Conservation (phyloP, 2,797 vertebrate genomes). For the Prionace glauca region DNA sequence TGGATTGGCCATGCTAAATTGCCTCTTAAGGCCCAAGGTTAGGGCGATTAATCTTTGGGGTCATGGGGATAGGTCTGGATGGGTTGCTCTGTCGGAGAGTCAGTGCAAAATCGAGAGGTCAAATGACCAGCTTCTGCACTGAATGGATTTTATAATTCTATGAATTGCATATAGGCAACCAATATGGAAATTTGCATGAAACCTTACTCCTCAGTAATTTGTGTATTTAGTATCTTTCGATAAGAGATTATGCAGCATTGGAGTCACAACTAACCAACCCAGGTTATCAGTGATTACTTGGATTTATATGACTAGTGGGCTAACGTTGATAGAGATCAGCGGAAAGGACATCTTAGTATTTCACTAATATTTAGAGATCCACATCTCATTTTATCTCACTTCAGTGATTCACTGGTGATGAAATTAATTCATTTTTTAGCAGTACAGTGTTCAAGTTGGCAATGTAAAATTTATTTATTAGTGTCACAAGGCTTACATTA, state of each 20-base stretch:
- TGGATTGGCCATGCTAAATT: no score
- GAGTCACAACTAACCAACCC: background rate
- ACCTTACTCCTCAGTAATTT: background rate
- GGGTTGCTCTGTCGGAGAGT: no score
- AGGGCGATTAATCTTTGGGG: no score
- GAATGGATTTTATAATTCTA: no score
- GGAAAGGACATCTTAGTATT: background rate
- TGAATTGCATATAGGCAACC: background rate
- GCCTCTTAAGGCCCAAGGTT: no score
- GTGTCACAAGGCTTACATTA: no score
- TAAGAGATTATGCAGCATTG: background rate
- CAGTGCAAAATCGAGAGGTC: no score
- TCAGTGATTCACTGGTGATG: background rate
- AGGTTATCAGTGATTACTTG: background rate
- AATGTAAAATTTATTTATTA: no score
- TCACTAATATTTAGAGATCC: background rate
- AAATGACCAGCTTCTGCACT: no score
- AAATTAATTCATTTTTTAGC: background rate
- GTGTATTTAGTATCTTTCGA: background rate
- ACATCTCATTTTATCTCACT: background rate
- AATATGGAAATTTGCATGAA: background rate
- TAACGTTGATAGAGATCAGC: background rate
- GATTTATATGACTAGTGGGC: background rate
- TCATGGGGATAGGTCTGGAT: no score
- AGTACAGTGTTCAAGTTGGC: background rate